phyloP scores from a whole-genome alignment of 1,140 invertebrate genomes.

The Aphelenchoides besseyi region DNA sequence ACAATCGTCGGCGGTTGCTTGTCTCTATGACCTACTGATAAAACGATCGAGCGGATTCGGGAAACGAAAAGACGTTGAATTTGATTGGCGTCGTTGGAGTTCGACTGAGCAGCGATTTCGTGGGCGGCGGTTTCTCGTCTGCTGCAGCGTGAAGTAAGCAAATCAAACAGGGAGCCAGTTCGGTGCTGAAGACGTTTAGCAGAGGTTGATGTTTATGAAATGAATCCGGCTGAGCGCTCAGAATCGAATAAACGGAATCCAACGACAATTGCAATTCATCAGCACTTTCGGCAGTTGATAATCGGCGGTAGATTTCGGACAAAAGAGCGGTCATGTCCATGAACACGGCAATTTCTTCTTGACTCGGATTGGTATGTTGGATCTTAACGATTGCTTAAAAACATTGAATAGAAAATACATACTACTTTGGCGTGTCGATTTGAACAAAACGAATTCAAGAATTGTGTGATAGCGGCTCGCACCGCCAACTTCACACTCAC shows the following conservation, averaged over 20 bases:
- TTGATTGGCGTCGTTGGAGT: slow-evolving; percentile 15
- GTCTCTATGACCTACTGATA: slow-evolving; percentile 40
- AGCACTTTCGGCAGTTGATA: slow-evolving; percentile 1
- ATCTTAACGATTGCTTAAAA: slow-evolving; percentile 19
- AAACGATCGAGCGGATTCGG: slow-evolving; percentile 31
- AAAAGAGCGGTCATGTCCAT: slow-evolving; percentile 36
- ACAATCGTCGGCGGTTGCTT: too few relatives aligned
- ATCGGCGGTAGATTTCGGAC: slow-evolving; percentile 9
- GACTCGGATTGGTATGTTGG: neutral
- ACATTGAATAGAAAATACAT: slow-evolving; percentile 17
- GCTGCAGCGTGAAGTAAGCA: slow-evolving; percentile 22
- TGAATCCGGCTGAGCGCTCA: slow-evolving; percentile 21
- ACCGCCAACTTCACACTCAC: slow-evolving; percentile 27
- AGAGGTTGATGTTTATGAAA: slow-evolving; percentile 23
- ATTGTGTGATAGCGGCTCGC: slow-evolving; percentile 33
- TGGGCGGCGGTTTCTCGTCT: slow-evolving; percentile 22
- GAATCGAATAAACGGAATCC: slow-evolving; percentile 26
- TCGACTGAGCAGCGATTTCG: slow-evolving; percentile 23
- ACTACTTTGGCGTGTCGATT: slow-evolving; percentile 30
- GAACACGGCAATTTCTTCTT: slow-evolving; percentile 32
- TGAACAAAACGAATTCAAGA: slow-evolving; percentile 35
- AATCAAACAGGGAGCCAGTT: slow-evolving; percentile 20
- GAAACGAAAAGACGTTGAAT: slow-evolving; percentile 24
- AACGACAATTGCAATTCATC: slow-evolving; percentile 32
- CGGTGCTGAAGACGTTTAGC: slow-evolving; percentile 26